A percentile compares a stretch with the other conserved stretches of the same genome.
These are phyloP conservation scores for Sebastes paucispinis DNA, from an alignment of 2,797 vertebrate species.

Conservation along the genomic window DNA sequence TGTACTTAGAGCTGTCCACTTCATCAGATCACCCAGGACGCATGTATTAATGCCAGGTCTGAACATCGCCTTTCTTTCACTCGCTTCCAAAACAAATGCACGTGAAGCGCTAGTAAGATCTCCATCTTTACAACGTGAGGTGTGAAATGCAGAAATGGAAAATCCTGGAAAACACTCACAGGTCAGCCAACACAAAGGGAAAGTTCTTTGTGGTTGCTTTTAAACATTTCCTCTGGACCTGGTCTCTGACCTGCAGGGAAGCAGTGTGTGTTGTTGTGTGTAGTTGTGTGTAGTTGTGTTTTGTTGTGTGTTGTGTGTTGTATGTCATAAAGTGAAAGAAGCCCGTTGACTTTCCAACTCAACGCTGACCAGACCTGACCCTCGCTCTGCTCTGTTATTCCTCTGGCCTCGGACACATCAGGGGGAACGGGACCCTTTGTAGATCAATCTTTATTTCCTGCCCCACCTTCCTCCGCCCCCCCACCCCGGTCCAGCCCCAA, in stretches of 20 bases:
- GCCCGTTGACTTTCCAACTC: slow-evolving; percentile 36
- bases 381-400: slow-evolving; percentile 65
- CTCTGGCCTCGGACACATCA: slow-evolving; percentile 12
- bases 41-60: no score
- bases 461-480: neutral
- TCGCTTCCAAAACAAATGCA: neutral
- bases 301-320: no score
- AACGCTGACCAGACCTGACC: slow-evolving; percentile 47
- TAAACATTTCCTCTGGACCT: neutral
- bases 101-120: neutral
- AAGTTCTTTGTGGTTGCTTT: neutral
- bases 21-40: no score
- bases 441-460: slow-evolving; percentile 51
- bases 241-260: neutral
- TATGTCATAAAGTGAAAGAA: neutral
- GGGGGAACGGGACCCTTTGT: slow-evolving; percentile 47
- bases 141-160: neutral
- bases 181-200: neutral
- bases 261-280: no score
- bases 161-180: neutral
- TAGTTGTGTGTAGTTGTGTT: no score
- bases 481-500: slow-evolving; percentile 43
- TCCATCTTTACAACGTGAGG: neutral
- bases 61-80: neutral
- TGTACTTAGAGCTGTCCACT: no score